These are phyloP conservation scores for Spicauda simplicius DNA, from an alignment of 2,888 invertebrate genomes.

Conservation along the genomic window DNA sequence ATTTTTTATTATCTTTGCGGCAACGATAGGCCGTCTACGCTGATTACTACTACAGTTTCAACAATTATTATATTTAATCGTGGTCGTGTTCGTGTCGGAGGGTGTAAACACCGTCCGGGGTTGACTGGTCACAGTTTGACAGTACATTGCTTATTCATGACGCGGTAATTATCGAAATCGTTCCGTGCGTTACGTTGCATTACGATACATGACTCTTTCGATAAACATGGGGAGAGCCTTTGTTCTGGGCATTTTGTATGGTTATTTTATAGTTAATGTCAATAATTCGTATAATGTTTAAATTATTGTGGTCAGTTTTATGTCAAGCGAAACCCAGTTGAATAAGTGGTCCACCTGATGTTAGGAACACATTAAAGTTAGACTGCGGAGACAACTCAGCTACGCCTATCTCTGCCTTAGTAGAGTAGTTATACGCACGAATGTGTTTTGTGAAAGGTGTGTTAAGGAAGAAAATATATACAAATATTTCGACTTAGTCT, in stretches of 20 bases:
- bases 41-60: no score
- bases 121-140: slow-evolving; percentile 57
- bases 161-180: slow-evolving; percentile 65
- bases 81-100: slow-evolving; percentile 22
- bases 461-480: no score
- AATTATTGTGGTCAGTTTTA: not conserved
- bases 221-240: slow-evolving; percentile 43
- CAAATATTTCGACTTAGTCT: no score
- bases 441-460: no score
- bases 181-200: slow-evolving; percentile 52
- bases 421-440: no score
- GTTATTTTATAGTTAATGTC: slow-evolving; percentile 9
- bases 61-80: not conserved
- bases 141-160: slow-evolving; percentile 71
- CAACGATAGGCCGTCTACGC: no score
- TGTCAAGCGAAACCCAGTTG: not conserved
- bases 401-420: not conserved
- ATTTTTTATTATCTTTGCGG: no score
- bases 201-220: slow-evolving; percentile 52
- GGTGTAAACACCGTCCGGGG: slow-evolving; percentile 23
- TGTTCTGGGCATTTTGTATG: slow-evolving; percentile 18
- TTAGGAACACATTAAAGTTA: no score
- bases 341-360: no score
- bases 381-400: not conserved
- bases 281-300: not conserved